Conservation (phyloP, 2,113 vertebrate genomes). For the Larimichthys polyactis region DNA sequence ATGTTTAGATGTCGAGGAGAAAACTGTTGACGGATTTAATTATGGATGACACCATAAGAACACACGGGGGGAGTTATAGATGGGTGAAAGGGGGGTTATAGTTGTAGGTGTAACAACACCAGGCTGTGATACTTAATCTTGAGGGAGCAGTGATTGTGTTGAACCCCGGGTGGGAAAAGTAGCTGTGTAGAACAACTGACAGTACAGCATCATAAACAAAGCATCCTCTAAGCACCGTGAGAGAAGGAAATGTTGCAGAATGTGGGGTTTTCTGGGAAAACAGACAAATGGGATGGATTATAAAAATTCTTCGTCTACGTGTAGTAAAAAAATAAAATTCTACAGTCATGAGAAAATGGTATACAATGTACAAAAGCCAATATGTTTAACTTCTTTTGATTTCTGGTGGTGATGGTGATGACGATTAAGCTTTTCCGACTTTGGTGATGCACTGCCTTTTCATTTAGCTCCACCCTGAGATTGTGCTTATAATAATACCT, state of each 20-base stretch:
- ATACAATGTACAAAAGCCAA: no score
- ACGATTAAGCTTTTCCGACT: no score
- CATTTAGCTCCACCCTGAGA: background rate
- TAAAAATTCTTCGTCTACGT: background rate
- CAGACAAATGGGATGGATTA: conserved; percentile 14
- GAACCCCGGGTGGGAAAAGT: conserved; percentile 67
- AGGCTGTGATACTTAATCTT: conserved; percentile 68
- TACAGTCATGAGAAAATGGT: background rate
- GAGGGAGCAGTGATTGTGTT: conserved; percentile 44
- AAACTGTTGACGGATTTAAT: conserved; percentile 81
- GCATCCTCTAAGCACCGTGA: conserved; percentile 36
- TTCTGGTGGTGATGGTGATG: no score
- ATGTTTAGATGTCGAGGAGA: conserved; percentile 73
- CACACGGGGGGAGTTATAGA: conserved; percentile 4
- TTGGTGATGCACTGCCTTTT: background rate
- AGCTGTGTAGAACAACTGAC: conserved; percentile 56
- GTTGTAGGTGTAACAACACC: conserved; percentile 37
- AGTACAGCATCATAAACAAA: conserved; percentile 19
- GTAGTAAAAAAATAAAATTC: background rate
- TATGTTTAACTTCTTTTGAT: no score
- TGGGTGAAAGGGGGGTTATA: background rate
- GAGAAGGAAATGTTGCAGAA: conserved; percentile 27
- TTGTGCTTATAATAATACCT: no score
- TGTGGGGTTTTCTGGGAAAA: conserved; percentile 34
- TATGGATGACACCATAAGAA: conserved; percentile 71